Evolutionary conservation across 2,113 vertebrate genomes (phyloP), one percentile per base, ranked within the genome.

Genomic region (Gymnogyps californianus): DNA sequence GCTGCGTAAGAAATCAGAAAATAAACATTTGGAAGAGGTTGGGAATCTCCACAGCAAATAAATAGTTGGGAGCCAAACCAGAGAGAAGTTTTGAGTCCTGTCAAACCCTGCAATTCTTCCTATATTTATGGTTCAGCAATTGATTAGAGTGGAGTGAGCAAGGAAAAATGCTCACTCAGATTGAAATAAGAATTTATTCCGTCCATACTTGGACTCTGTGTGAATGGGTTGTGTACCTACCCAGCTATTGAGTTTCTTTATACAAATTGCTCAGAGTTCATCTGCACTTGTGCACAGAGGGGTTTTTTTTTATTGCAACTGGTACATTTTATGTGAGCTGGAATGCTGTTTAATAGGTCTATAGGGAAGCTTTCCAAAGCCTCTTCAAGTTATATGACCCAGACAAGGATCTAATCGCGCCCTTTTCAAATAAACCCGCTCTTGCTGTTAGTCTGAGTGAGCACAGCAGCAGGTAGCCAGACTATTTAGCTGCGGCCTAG

Each of bases 391-490:
- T 93, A 10, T 6, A 28, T 92, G 95, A 80, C 93, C 78, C 75
- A 95, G 90, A 55, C 82, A 62, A 62, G 26, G 74, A 62, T 89
- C 78, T 93, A 47, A 83, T 90, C 6, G 6, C 83, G 62, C 66
- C 54, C 62, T 80, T 93, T 85, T 57, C 84, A 83, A 32, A 82
- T 65, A 83, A 79, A 24, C 79, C 81, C 46, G 11, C 59, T 90
- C 85, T 47, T 65, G 81, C 81, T 61, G 74, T 82, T 89, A 38
- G 22, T 84, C 57, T 76, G 87, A 67, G 81, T 40, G 77, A 91
- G 82, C 81, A 58, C 59, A 89, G 77, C 81, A 96, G 96, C 89
- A 91, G 74, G 64, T 62, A 91, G 61, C 58, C 69, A 79, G 81
- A 31, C 78, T 79, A 17, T 85, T 83, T 90, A 83, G 57, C 75